Evolutionary conservation across 2,888 invertebrate species (phyloP).

Genomic region (Cancer borealis): DNA sequence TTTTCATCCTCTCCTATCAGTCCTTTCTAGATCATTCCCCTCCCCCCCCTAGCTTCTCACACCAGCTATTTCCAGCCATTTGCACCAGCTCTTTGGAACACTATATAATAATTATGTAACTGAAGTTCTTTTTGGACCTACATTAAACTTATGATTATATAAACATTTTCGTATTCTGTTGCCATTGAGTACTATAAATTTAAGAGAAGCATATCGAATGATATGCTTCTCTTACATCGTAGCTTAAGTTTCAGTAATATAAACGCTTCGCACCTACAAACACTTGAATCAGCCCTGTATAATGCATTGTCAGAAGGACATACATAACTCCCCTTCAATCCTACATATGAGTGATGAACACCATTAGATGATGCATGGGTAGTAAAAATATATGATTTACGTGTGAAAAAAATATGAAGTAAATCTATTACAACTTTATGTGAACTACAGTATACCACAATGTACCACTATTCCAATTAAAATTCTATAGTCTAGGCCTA

Average conservation of each 20-base stretch:
- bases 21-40: background rate
- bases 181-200: background rate
- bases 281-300: background rate
- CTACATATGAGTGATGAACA: background rate
- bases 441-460: background rate
- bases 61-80: background rate
- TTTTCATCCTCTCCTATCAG: background rate
- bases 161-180: background rate
- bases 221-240: background rate
- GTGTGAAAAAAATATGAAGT: background rate
- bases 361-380: background rate
- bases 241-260: background rate
- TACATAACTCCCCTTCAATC: slow-evolving; percentile 3
- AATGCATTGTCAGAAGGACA: background rate
- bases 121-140: background rate
- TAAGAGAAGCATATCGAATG: background rate
- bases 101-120: background rate
- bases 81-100: background rate
- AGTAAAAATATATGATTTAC: background rate
- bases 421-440: background rate
- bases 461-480: background rate
- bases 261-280: background rate
- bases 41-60: background rate
- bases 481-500: background rate
- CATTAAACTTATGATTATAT: background rate